A percentile compares a stretch with the other conserved stretches of the same genome.
These are phyloP conservation scores for Sebastes glaucus DNA, from an alignment of 2,797 vertebrate genomes.

Conservation along the genomic window DNA sequence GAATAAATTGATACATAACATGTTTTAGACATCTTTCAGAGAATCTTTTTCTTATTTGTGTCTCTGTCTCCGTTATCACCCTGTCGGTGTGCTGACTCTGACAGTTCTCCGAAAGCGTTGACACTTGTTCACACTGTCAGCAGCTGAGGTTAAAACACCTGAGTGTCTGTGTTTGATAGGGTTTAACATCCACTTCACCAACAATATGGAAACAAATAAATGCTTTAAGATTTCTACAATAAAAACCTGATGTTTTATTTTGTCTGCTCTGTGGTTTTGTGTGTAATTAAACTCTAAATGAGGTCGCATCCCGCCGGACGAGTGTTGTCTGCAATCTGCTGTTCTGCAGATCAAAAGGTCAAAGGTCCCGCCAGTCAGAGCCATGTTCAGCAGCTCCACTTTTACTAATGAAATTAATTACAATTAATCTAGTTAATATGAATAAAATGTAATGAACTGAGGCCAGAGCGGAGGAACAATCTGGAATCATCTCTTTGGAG, in stretches of 20 bases:
- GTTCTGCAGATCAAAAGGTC: constrained; percentile 34
- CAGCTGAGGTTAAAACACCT: constrained; percentile 1
- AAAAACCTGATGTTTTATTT: neutral
- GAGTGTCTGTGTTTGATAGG: neutral
- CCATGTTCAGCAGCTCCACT: constrained; percentile 8
- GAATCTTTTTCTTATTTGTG: neutral
- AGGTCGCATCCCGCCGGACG: constrained; percentile 1
- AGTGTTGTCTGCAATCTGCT: constrained; percentile 43
- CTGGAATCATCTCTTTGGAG: constrained; percentile 37
- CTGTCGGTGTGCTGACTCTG: neutral
- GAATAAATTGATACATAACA: neutral
- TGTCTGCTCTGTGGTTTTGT: neutral
- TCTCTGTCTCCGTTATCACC: neutral
- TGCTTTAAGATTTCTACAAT: neutral
- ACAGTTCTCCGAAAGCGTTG: neutral
- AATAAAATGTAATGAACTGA: constrained; percentile 29
- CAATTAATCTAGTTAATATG: constrained; percentile 39
- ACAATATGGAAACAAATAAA: neutral
- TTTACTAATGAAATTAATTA: constrained; percentile 55
- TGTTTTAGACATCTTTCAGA: no score
- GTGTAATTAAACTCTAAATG: constrained; percentile 15
- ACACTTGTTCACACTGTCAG: neutral
- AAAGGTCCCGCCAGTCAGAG: constrained; percentile 18
- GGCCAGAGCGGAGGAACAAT: constrained; percentile 28
- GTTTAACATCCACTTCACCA: neutral